These are phyloP conservation scores for Aspidiotus destructor DNA, from an alignment of 2,888 invertebrate genomes.

Conservation along the genomic window DNA sequence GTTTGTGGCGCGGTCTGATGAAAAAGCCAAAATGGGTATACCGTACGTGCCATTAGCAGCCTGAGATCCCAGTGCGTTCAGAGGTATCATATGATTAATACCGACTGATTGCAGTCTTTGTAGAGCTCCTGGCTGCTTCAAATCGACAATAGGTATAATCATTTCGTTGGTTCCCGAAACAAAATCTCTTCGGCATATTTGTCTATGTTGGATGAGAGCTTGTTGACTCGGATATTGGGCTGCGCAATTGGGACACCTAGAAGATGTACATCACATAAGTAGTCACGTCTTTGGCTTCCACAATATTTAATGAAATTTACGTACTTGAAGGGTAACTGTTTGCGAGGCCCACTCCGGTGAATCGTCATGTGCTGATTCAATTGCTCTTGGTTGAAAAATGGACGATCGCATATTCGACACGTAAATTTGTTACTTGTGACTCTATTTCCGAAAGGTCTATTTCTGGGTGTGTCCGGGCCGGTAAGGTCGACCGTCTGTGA, in stretches of 20 bases:
- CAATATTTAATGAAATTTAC: slow-evolving; percentile 35
- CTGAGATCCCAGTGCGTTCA: slow-evolving; percentile 53
- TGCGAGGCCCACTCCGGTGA: slow-evolving; percentile 44
- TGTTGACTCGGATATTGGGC: slow-evolving; percentile 59
- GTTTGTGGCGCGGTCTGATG: slow-evolving; percentile 51
- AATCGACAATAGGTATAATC: slow-evolving; percentile 62
- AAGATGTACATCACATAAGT: slow-evolving; percentile 11
- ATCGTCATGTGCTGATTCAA: slow-evolving; percentile 46
- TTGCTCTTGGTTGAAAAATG: slow-evolving; percentile 45
- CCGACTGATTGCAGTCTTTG: slow-evolving; percentile 56
- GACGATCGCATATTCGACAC: slow-evolving; percentile 46
- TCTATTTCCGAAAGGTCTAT: slow-evolving; percentile 34
- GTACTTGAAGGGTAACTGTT: slow-evolving; percentile 43
- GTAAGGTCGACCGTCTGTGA: slow-evolving; percentile 46
- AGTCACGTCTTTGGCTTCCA: too few relatives aligned
- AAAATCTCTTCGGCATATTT: slow-evolving; percentile 51
- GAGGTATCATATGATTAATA: slow-evolving; percentile 63
- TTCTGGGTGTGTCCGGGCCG: slow-evolving; percentile 25
- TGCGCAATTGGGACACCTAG: slow-evolving; percentile 58
- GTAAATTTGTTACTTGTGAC: slow-evolving; percentile 26
- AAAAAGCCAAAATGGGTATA: slow-evolving; percentile 59
- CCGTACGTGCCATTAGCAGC: slow-evolving; percentile 52
- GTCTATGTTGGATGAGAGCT: slow-evolving; percentile 53
- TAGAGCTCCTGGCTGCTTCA: slow-evolving; percentile 57
- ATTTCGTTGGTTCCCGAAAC: slow-evolving; percentile 48